A percentile compares a stretch with the other conserved stretches of the same genome.
Evolutionary conservation across 30 jellyfish, hydroid and myxozoan genomes (phyloP).

Genomic region (Cassiopea xamachana): DNA sequence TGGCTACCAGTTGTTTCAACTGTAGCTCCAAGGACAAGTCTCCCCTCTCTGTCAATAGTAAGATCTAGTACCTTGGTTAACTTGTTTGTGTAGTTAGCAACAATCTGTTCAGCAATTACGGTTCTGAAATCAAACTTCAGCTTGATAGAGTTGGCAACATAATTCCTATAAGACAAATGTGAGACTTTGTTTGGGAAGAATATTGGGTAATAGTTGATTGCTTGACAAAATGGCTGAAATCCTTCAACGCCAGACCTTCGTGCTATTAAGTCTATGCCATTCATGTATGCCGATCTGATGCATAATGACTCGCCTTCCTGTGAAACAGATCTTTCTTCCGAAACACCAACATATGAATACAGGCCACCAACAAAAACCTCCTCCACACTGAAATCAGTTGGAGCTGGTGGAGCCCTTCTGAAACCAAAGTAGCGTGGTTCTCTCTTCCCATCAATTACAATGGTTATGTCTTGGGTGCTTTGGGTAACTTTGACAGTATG

Average conservation of each 20-base stretch:
- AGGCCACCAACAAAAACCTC: constrained; percentile 87
- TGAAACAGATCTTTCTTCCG: constrained; percentile 78
- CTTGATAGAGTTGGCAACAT: constrained; percentile 49
- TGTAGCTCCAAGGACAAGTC: constrained; percentile 67
- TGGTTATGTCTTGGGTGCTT: constrained; percentile 80
- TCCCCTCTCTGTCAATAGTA: constrained; percentile 84
- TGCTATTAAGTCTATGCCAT: constrained; percentile 58
- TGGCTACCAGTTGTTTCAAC: constrained; percentile 79
- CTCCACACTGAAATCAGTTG: constrained; percentile 82
- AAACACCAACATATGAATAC: constrained; percentile 73
- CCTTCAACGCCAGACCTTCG: constrained; percentile 18
- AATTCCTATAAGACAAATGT: constrained; percentile 76
- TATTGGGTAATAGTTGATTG: constrained; percentile 81
- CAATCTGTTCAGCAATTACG: constrained; percentile 75
- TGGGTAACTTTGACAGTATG: constrained; percentile 90
- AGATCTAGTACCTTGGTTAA: constrained; percentile 72
- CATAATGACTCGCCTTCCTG: constrained; percentile 85
- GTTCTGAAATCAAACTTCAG: constrained; percentile 89
- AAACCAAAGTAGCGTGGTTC: constrained; percentile 78
- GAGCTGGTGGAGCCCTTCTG: constrained; percentile 94
- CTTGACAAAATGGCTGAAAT: constrained; percentile 58
- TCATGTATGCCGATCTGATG: constrained; percentile 74
- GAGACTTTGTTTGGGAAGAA: constrained; percentile 93
- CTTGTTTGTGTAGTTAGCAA: constrained; percentile 82
- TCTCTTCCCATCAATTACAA: constrained; percentile 83